Evolutionary conservation across 2,888 invertebrate genomes (phyloP), one percentile per base, ranked within the genome.

Genomic region (Papilio protenor): DNA sequence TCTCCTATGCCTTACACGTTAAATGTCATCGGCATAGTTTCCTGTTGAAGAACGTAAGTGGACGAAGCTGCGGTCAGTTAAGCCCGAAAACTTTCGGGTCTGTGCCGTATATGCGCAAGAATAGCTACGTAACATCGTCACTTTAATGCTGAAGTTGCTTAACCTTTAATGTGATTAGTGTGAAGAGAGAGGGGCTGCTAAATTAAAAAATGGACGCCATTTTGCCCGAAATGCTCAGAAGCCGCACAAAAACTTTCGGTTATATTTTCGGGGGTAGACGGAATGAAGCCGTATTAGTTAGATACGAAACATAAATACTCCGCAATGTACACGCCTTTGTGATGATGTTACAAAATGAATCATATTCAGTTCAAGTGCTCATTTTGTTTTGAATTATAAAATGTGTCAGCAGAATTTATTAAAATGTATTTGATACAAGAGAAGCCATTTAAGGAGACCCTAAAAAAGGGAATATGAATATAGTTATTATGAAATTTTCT

Each of bases 181-280:
- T 69, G 80, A 73, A 80, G 79, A 80, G 81, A 83, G 81, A 83
- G 81, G 81, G 57, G 74, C 80, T 82, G 80, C 80, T 78, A 84
- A 86, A 87, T 87, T 86, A 86, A 87, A 86, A 85, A 84, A 47
- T 80, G 85, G 88, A 83, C 85, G 93, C 93, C 93, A 94, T 94
- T 91, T 92, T 92, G 90, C 84, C 83, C 82, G 84, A 82, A 86
- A 84, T 47, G 86, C 87, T 88, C 84, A 83, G 93, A 94, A 94
- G 89, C 92, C 94, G 73, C 88, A 91, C 79, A 85, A 89, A 85
- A 81, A 81, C 86, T 90, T 91, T 90, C 85, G 88, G 89, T 85
- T 80, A 83, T 82, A 85, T 89, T 90, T 91, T 89, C 84, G 88
- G 83, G 86, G 87, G 88, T 87, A 87, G 87, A 87, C 84, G 82